Evolutionary conservation across 2,113 vertebrate species (phyloP).

Genomic region (Heterotilapia buettikoferi): DNA sequence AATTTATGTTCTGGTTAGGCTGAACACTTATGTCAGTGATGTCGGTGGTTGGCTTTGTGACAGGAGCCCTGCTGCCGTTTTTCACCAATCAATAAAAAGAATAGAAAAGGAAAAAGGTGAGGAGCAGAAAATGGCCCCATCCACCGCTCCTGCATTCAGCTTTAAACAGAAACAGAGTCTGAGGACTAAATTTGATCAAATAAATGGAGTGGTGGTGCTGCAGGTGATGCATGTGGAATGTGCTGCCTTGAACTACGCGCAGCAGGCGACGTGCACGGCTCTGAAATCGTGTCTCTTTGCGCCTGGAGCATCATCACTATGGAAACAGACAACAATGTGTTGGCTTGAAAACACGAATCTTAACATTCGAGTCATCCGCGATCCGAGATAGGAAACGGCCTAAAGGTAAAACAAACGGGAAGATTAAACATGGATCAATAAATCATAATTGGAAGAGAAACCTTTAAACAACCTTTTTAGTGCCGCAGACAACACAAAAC

Average conservation of each 20-base stretch:
- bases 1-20: background rate
- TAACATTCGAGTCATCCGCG: background rate
- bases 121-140: background rate
- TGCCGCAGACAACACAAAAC: background rate
- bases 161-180: background rate
- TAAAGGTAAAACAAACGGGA: background rate
- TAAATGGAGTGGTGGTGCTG: background rate
- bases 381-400: background rate
- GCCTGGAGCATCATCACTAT: background rate
- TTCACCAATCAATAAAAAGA: background rate
- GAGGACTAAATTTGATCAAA: background rate
- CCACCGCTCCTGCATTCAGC: background rate
- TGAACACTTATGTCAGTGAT: constrained; percentile 1
- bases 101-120: background rate
- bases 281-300: background rate
- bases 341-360: background rate
- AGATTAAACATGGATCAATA: background rate
- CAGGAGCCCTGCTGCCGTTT: background rate
- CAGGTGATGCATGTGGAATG: background rate
- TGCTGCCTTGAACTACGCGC: background rate
- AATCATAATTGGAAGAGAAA: background rate
- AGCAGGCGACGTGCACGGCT: background rate
- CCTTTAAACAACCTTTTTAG: background rate
- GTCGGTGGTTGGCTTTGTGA: background rate
- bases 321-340: background rate